Evolutionary conservation across 2,113 vertebrate species (phyloP).

Genomic region (human): DNA sequence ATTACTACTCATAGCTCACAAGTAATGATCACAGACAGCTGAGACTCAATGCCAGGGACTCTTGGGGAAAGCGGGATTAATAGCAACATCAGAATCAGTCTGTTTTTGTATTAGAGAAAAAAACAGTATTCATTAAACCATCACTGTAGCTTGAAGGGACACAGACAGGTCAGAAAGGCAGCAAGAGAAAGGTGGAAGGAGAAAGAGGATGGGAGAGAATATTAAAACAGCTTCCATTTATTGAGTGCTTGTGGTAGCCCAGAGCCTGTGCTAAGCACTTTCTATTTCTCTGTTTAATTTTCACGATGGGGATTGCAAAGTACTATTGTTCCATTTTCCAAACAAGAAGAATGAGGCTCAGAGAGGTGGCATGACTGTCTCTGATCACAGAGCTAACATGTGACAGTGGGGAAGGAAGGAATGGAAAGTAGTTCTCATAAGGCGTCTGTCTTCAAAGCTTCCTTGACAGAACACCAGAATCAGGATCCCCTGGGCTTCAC

Average conservation of each 20-base stretch:
- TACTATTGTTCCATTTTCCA: not conserved
- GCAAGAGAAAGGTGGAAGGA: not conserved
- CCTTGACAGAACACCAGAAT: not conserved
- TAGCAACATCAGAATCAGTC: slow-evolving; percentile 72
- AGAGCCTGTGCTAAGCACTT: not conserved
- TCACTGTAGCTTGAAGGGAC: slow-evolving; percentile 69
- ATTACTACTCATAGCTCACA: slow-evolving; percentile 81
- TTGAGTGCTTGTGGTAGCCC: rapidly evolving
- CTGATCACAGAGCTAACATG: rapidly evolving
- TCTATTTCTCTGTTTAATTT: not conserved
- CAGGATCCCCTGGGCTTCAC: not conserved
- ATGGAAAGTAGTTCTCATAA: rapidly evolving
- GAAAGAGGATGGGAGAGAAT: not conserved
- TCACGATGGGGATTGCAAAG: not conserved
- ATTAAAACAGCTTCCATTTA: too few species aligned
- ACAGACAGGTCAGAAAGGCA: slow-evolving; percentile 23
- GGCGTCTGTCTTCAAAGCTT: not conserved
- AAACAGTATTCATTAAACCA: slow-evolving; percentile 77
- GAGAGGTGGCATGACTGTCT: not conserved
- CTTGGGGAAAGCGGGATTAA: slow-evolving; percentile 81
- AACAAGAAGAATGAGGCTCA: not conserved
- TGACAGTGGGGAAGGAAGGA: too few species aligned
- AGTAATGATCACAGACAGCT: slow-evolving; percentile 82
- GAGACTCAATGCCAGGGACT: slow-evolving; percentile 80
- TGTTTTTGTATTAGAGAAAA: slow-evolving; percentile 68